Base-by-base conservation (phyloP, 2,797 vertebrate genomes). In the Gephyroberyx darwinii region DNA sequence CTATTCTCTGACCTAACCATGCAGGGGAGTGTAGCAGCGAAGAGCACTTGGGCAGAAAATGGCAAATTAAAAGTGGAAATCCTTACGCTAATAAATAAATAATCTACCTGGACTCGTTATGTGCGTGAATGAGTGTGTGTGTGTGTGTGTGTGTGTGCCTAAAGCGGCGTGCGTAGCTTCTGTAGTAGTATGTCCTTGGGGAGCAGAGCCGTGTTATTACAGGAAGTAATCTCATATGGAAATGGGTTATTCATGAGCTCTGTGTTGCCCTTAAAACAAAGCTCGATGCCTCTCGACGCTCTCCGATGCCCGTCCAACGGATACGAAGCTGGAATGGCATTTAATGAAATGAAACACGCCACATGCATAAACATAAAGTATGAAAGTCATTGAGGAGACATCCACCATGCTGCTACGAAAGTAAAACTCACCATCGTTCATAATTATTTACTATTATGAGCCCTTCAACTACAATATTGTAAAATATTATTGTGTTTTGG, bases 181-280 rank as follows among this genome's bases (percentile, higher is more conserved):
- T 74, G 78, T 77, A 81, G 77, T 58, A 30, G 87, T 55, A 55
- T 71, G 88, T 92, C 90, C 89, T 89, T 90, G 86, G 90, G 91
- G 90, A 91, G 70, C 61, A 0, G 65, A 72, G 81, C 71, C 61
- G 69, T 80, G 82, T 91, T 91, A 90, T 90, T 90, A 89, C 85
- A 88, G 85, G 88, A 87, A 89, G 81, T 89, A 88, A 91, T 91
- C 88, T 91, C 88, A 86, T 87, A 88, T 87, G 84, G 70, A 84
- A 85, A 84, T 90, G 83, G 90, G 92, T 92, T 92, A 93, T 93
- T 91, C 89, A 93, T 93, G 90, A 92, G 90, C 53, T 52, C 74
- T 31, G 41, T 12, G 75, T 71, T 87, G 84, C 88, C 88, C 85
- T 90, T 90, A 92, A 89, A 91, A 91, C 88, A 92, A 89, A 89